Evolutionary conservation across 2,888 invertebrate genomes (phyloP), one percentile per base, ranked within the genome.

Genomic region (Reticulitermes lucifugus): DNA sequence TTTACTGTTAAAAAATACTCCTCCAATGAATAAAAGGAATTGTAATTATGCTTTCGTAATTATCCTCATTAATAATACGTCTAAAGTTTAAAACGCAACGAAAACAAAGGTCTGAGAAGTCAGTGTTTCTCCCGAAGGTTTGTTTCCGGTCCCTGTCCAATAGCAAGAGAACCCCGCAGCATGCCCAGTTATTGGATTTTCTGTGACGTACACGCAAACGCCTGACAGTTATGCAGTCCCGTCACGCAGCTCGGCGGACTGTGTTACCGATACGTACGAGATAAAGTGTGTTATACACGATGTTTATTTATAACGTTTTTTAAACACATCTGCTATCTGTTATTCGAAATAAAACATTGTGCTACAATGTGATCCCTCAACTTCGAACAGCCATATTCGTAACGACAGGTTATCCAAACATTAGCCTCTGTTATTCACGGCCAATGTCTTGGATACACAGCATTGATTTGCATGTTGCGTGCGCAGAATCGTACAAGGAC

Each of bases 391-490:
- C 70, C 70, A n/a, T 25, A 70, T 25, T 18, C 2, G 18, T 18
- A 55, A 65, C 25, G 6, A 5, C 65, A 65, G 65, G 25, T 25
- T 25, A 65, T 65, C 65, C 25, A n/a, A 5, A 25, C n/a, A 14
- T 65, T 79, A n/a, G 29, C 55, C 29, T 12, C 51, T 79, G 43
- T 9, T 29, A 14, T 79, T 25, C 25, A 51, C 29, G 25, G 43
- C 35, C 7, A 35, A 43, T 77, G 43, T 55, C 70, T 70, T 1
- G 14, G n/a, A 73, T 73, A 29, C 60, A 80, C 25, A 35, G 80
- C 81, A 81, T 81, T 81, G 81, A 81, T 81, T 81, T 81, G 14
- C 43, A 70, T n/a, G 81, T 65, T 81, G 81, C 81, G 81, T 81
- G 81, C 81, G 81, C 81, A 81, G 43, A 43, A 7, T 46, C 6